A percentile compares a stretch with the other conserved stretches of the same genome.
phyloP scores from a whole-genome alignment of 2,888 invertebrate genomes.

The Netelia fuscicornis region DNA sequence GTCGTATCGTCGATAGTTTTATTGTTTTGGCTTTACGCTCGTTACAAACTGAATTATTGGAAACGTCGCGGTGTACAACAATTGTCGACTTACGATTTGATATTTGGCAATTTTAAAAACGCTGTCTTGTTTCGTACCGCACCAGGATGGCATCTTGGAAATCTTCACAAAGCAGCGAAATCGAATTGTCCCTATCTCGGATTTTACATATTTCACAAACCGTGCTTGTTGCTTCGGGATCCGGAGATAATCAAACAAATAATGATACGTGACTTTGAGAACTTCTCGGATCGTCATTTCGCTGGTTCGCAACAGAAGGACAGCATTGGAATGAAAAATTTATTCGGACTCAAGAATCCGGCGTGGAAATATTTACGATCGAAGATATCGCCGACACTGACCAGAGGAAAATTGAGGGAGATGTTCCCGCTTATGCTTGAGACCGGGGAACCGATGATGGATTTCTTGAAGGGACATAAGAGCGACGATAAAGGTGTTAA shows the following conservation, averaged over 20 bases:
- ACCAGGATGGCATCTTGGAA: slow-evolving; percentile 78
- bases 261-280: slow-evolving; percentile 85
- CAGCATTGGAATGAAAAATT: slow-evolving; percentile 83
- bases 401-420: slow-evolving; percentile 86
- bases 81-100: slow-evolving; percentile 69
- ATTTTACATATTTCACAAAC: slow-evolving; percentile 85
- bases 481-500: slow-evolving; percentile 64
- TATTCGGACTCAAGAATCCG: slow-evolving; percentile 85
- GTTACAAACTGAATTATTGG: slow-evolving; percentile 80
- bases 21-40: slow-evolving; percentile 69
- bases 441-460: slow-evolving; percentile 80
- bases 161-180: slow-evolving; percentile 73
- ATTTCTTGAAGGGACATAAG: slow-evolving; percentile 70
- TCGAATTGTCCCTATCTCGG: slow-evolving; percentile 83
- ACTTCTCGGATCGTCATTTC: slow-evolving; percentile 85
- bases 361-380: slow-evolving; percentile 86
- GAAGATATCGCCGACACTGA: slow-evolving; percentile 86
- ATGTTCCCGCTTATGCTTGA: slow-evolving; percentile 85
- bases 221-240: slow-evolving; percentile 84
- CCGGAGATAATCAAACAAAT: slow-evolving; percentile 85
- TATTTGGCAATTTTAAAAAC: slow-evolving; percentile 80
- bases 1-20: slow-evolving; percentile 43
- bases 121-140: slow-evolving; percentile 78
- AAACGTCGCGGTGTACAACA: slow-evolving; percentile 78
- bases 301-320: slow-evolving; percentile 83